Base-by-base conservation (phyloP, 2,797 vertebrate genomes). In the Darevskia mixta region DNA sequence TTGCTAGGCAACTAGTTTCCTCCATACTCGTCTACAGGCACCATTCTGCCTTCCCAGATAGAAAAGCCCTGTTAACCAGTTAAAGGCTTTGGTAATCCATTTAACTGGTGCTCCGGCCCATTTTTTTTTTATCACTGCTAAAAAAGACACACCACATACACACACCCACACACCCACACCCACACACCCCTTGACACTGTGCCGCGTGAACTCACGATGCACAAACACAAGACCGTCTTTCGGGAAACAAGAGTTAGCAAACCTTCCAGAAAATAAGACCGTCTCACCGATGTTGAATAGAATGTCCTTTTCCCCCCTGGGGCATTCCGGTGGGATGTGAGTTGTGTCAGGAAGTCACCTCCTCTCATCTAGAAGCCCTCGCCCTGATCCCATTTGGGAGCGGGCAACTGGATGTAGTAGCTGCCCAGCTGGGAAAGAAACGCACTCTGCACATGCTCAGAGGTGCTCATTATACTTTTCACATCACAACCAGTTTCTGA, bases 1-100 rank as follows among this genome's bases (percentile, higher is more conserved):
- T 89, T 89, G 88, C 88, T 89, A 89, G 58, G 88, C 88, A 89
- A 89, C 88, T 69, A 76, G 71, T 75, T 89, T 89, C 83, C 72
- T 85, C 83, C 83, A 82, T 85, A 55, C 83, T 81, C n/a, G n/a
- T n/a, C 58, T 71, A 85, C 58, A 67, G 38, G 69, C 76, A 66
- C 43, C 58, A 80, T 72, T 67, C 78, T 82, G 83, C 58, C 18
- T 89, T 76, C n/a, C 43, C 29, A 87, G 79, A 86, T 67, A 55
- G 72, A 49, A 76, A 10, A 43, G 58, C 38, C 79, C 79, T 66
- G 29, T 81, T 81, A 89, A 69, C 83, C 83, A 86, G 49, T 89
- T 87, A 67, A 86, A 76, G 58, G 32, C 23, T 86, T 85, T 81
- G 78, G 27, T 85, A 67, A 76, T 85, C 83, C 58, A 32, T 89